These are phyloP conservation scores for Gymnodraco acuticeps DNA, from an alignment of 2,797 vertebrate species.

Conservation along the genomic window DNA sequence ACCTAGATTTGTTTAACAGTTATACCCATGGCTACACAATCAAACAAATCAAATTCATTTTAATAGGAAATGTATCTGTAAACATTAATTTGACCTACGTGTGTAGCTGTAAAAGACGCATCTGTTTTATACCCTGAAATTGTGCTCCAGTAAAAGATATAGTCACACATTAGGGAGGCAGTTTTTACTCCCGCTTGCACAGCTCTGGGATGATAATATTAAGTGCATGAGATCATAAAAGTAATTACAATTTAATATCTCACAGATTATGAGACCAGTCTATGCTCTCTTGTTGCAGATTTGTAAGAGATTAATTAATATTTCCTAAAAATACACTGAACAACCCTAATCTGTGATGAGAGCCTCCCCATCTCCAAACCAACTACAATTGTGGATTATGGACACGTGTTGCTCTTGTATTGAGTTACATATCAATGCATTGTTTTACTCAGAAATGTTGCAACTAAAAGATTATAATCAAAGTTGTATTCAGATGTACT, in stretches of 20 bases:
- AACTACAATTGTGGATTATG: constrained; percentile 44
- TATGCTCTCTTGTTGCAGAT: constrained; percentile 38
- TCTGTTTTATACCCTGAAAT: constrained; percentile 2
- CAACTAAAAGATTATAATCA: constrained; percentile 26
- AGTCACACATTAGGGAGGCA: constrained; percentile 19
- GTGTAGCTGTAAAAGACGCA: constrained; percentile 25
- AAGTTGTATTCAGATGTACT: constrained; percentile 35
- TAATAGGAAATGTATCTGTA: constrained; percentile 24
- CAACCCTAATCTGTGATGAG: constrained; percentile 27
- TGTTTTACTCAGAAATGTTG: constrained; percentile 44
- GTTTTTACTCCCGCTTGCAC: constrained; percentile 22
- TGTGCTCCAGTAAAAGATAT: constrained; percentile 14
- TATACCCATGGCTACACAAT: constrained; percentile 20
- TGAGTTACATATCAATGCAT: constrained; percentile 33
- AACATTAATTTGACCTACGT: constrained; percentile 2
- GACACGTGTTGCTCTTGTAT: constrained; percentile 45
- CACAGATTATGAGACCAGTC: constrained; percentile 42
- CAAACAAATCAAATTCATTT: constrained; percentile 31
- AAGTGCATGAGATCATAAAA: constrained; percentile 43
- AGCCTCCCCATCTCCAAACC: constrained; percentile 18
- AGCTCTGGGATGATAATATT: constrained; percentile 37
- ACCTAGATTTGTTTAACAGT: constrained; percentile 38
- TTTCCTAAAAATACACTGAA: constrained; percentile 46
- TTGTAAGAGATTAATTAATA: constrained; percentile 30
- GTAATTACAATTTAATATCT: constrained; percentile 36